Evolutionary conservation across 2,797 vertebrate genomes (phyloP).

Genomic region (Clarias laeviceps): DNA sequence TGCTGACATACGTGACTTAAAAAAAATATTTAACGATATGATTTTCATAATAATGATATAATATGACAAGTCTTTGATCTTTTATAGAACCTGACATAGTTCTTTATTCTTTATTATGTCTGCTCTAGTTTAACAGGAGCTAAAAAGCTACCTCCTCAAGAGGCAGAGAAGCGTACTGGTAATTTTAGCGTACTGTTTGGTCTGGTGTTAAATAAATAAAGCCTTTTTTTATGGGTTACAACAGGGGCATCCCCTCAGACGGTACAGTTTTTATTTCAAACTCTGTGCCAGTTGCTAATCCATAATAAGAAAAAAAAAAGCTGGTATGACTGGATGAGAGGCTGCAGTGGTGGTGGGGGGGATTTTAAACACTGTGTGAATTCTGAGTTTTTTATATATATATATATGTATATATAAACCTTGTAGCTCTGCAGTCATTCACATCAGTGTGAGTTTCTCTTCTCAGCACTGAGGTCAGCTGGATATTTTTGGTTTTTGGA

Average conservation of each 20-base stretch:
- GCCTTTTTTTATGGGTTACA: not conserved
- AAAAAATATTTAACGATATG: not conserved
- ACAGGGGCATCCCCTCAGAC: not conserved
- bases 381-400: not conserved
- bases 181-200: too few species aligned
- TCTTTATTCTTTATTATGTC: too few species aligned
- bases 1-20: too few species aligned
- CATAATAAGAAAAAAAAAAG: too few species aligned
- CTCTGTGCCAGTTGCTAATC: not conserved
- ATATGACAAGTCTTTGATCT: not conserved
- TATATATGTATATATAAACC: too few species aligned
- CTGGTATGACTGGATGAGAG: not conserved
- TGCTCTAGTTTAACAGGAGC: too few species aligned
- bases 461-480: not conserved
- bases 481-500: not conserved
- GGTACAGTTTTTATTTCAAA: not conserved
- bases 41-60: too few species aligned
- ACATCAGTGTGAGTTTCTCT: not conserved
- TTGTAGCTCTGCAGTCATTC: not conserved
- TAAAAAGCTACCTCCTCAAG: not conserved
- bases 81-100: not conserved
- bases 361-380: not conserved
- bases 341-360: not conserved
- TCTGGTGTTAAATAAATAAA: not conserved
- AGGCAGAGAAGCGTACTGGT: not conserved